Evolutionary conservation across 2,113 vertebrate genomes (phyloP).

Genomic region (Himantopus leucocephalus): DNA sequence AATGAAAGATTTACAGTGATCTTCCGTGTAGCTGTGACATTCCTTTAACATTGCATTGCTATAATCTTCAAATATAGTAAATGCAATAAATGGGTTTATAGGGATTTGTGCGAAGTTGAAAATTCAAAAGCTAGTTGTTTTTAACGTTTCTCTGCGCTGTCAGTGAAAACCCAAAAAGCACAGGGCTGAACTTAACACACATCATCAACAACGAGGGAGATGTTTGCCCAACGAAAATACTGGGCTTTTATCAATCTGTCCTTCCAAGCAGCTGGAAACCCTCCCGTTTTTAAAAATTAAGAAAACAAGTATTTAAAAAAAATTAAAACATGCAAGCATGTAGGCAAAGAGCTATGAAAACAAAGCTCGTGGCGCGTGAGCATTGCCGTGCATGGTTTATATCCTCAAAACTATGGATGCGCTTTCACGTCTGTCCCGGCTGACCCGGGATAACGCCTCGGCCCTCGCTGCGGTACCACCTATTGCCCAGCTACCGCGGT

Average conservation of each 20-base stretch:
- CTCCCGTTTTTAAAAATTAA: background rate
- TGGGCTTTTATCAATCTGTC: background rate
- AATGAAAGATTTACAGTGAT: constrained; percentile 19
- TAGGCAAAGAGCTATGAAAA: background rate
- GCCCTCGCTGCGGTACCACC: background rate
- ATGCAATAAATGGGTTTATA: constrained; percentile 4
- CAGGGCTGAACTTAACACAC: background rate
- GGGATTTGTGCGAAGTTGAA: constrained; percentile 27
- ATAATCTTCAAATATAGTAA: constrained; percentile 17
- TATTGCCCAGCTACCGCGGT: rapidly evolving
- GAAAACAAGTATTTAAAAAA: background rate
- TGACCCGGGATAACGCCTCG: background rate
- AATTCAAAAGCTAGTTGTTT: constrained; percentile 8
- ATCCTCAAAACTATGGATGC: background rate
- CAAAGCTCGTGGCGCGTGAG: background rate
- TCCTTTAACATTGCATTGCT: constrained; percentile 42
- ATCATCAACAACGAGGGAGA: background rate
- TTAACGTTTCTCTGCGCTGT: background rate
- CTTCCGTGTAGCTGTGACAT: constrained; percentile 3
- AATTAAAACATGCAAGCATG: background rate
- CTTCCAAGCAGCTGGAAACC: background rate
- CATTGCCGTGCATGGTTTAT: background rate
- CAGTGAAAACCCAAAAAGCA: background rate
- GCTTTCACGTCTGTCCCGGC: background rate
- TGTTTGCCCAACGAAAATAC: background rate